phyloP scores from a whole-genome alignment of 2,113 vertebrate genomes.

The Rhizomys pruinosus region DNA sequence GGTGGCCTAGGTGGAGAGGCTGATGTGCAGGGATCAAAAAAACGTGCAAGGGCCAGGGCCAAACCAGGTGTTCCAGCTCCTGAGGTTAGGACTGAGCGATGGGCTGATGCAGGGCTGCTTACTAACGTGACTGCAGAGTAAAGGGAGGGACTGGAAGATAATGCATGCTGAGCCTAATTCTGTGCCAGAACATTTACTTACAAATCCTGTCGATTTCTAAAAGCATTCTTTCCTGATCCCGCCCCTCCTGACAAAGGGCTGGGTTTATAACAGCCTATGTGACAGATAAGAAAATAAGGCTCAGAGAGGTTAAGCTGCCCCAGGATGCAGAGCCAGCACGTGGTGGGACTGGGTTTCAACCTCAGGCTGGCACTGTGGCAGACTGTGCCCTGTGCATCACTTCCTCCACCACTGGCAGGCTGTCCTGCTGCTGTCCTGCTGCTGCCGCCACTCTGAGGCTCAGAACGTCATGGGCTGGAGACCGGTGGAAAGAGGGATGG shows the following conservation, averaged over 20 bases:
- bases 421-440: neutral
- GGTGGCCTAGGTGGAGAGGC: neutral
- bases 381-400: neutral
- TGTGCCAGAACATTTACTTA: neutral
- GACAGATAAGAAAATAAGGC: neutral
- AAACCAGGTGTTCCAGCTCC: neutral
- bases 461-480: neutral
- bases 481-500: neutral
- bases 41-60: neutral
- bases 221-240: neutral
- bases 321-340: neutral
- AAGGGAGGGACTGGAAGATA: neutral
- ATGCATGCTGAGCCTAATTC: neutral
- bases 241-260: neutral
- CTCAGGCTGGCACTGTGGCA: rapidly evolving
- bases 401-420: no score
- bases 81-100: neutral
- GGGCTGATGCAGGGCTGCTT: neutral
- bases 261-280: neutral
- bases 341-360: neutral
- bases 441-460: neutral
- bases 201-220: neutral
- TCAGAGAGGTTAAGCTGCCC: neutral
- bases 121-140: neutral
- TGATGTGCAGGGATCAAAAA: neutral